Percentiles rank a stretch among this genome's conserved stretches.
phyloP scores from a whole-genome alignment of 2,113 vertebrate species.

The Eubucco bourcierii region DNA sequence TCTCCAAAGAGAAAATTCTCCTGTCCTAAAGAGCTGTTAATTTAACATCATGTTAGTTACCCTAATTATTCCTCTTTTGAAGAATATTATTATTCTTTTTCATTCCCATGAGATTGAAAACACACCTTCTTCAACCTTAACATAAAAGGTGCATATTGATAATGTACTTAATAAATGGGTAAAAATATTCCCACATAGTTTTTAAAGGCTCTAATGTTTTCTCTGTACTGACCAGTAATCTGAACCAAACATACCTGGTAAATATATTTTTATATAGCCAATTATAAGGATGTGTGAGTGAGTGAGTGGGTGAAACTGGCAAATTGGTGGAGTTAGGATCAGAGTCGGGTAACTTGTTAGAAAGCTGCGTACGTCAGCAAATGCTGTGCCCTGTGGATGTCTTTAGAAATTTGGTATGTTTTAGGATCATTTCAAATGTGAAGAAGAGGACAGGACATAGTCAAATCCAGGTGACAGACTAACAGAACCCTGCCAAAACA shows the following conservation, averaged over 20 bases:
- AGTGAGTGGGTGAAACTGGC: background rate
- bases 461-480: background rate
- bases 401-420: background rate
- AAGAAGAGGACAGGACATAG: background rate
- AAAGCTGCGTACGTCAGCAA: background rate
- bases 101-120: background rate
- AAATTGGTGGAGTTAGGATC: background rate
- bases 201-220: background rate
- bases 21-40: background rate
- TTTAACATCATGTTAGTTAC: slow-evolving; percentile 1
- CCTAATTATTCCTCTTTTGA: slow-evolving; percentile 11
- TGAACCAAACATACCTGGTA: accelerated
- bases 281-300: background rate
- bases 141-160: background rate
- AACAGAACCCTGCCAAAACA: background rate
- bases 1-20: background rate
- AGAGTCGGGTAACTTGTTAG: background rate
- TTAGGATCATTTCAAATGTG: background rate
- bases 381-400: background rate
- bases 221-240: background rate
- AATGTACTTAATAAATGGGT: background rate
- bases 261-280: background rate
- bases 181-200: background rate
- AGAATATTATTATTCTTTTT: background rate
- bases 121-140: background rate